phyloP scores from a whole-genome alignment of 2,113 vertebrate genomes.

The Syngnathoides biaculeatus region DNA sequence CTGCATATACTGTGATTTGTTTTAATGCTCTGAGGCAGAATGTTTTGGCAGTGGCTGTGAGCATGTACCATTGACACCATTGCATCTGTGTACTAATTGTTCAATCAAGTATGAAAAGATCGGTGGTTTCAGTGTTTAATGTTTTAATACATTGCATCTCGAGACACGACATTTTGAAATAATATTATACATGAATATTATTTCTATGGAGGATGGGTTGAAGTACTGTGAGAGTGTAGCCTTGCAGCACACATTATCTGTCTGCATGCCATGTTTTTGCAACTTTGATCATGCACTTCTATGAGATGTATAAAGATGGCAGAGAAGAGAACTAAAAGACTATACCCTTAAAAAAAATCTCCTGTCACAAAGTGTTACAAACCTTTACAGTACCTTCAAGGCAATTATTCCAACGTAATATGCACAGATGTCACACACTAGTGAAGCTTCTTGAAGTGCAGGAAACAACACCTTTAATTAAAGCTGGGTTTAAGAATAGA shows the following conservation, averaged over 20 bases:
- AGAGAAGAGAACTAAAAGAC: conserved; percentile 38
- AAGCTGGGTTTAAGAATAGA: conserved; percentile 61
- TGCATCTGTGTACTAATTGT: conserved; percentile 49
- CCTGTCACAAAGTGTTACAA: conserved; percentile 54
- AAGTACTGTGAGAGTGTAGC: conserved; percentile 37
- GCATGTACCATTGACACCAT: conserved; percentile 57
- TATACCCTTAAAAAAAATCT: conserved; percentile 52
- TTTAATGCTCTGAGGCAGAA: conserved; percentile 1
- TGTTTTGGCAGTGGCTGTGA: conserved; percentile 36
- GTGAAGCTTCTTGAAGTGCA: conserved; percentile 46
- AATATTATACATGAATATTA: conserved; percentile 58
- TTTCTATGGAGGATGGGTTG: conserved; percentile 35
- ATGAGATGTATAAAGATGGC: conserved; percentile 26
- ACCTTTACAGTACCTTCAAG: conserved; percentile 40
- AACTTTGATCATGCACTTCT: conserved; percentile 41
- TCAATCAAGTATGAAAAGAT: conserved; percentile 45
- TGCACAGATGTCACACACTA: conserved; percentile 57
- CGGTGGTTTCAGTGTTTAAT: conserved; percentile 7
- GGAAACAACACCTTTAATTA: conserved; percentile 75
- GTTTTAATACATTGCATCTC: conserved; percentile 16
- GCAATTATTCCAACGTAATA: conserved; percentile 58
- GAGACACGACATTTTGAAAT: conserved; percentile 38
- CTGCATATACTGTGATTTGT: background rate
- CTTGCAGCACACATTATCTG: conserved; percentile 44
- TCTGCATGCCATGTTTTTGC: conserved; percentile 52